Conservation (phyloP, 2,888 invertebrate genomes). For the Belgica antarctica region DNA sequence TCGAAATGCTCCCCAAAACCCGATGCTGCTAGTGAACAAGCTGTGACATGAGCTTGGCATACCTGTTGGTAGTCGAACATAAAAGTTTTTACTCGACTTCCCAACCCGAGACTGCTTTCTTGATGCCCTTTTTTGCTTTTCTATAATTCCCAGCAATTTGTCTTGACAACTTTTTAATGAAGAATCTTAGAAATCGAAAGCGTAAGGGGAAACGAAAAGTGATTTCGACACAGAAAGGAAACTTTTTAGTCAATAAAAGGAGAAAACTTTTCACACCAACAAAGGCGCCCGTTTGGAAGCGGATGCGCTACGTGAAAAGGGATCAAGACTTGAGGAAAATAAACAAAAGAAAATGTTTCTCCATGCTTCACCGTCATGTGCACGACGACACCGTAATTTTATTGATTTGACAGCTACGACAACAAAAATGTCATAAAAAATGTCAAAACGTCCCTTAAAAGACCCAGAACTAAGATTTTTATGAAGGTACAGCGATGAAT, state of each 20-base stretch:
- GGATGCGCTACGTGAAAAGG: not conserved
- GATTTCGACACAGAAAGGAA: no score
- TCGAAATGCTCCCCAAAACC: slow-evolving; percentile 16
- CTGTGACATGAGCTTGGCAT: slow-evolving; percentile 4
- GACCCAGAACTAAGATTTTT: no score
- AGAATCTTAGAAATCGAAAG: slow-evolving; percentile 23
- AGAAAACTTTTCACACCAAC: not conserved
- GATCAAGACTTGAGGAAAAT: not conserved
- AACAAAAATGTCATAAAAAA: no score
- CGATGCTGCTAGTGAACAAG: slow-evolving; percentile 1
- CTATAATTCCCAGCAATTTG: slow-evolving; percentile 38
- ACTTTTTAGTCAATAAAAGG: not conserved
- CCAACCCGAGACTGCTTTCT: no score
- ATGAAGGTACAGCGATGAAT: no score
- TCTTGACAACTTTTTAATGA: slow-evolving; percentile 41
- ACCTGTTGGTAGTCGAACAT: slow-evolving; percentile 39
- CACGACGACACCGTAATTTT: no score
- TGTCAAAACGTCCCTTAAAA: no score
- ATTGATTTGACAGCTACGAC: no score
- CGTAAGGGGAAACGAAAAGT: not conserved
- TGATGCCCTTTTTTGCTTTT: slow-evolving; percentile 30
- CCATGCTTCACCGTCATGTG: no score
- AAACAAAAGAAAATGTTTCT: no score
- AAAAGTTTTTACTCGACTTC: no score
- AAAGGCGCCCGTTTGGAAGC: not conserved